Base-by-base conservation (phyloP, 2,113 vertebrate genomes). In the Ctenomys sociabilis region DNA sequence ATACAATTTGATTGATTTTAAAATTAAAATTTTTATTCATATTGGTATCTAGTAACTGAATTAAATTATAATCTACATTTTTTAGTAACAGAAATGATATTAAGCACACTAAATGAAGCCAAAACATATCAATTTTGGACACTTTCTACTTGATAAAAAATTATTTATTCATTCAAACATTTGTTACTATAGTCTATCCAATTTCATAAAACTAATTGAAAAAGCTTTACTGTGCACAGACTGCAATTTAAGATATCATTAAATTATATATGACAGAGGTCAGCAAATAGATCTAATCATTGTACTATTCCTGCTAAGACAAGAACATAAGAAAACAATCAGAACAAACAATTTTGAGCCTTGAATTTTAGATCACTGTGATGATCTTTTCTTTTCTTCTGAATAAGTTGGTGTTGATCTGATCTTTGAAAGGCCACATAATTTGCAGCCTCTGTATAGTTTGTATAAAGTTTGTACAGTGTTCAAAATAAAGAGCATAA, bases 121-220 rank as follows among this genome's bases (percentile, higher is more conserved):
- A 86, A 81, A 9, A 85, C 85, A 68, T 88, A 90, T 70, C 54
- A 95, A 54, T 61, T 35, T 40, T 28, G 24, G 21, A 81, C 10
- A 85, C 3, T 85, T 90, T 81, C 75, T 77, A 82, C 82, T 19
- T 82, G 10, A 85, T 72, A 57, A 88, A 68, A 96, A 68, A 81
- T 75, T 32, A 85, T 78, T 87, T 70, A 85, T 61, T 91, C 61
- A 70, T 92, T 90, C n/a, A 94, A 86, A 91, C 1, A 6, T 92
- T 90, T 78, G 8, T 78, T 91, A 43, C 43, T 64, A 45, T 52
- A 11, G 52, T 49, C 1, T 68, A 93, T n/a, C 21, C 35, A 77
- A 26, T n/a, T 91, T 95, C 54, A 96, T 90, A 64, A 21, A 14
- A 70, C 57, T 92, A 90, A 30, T 81, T 90, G 19, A 84, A 21